Evolutionary conservation across 2,888 invertebrate genomes (phyloP), one percentile per base, ranked within the genome.

Genomic region (Criorhina ranunculi): DNA sequence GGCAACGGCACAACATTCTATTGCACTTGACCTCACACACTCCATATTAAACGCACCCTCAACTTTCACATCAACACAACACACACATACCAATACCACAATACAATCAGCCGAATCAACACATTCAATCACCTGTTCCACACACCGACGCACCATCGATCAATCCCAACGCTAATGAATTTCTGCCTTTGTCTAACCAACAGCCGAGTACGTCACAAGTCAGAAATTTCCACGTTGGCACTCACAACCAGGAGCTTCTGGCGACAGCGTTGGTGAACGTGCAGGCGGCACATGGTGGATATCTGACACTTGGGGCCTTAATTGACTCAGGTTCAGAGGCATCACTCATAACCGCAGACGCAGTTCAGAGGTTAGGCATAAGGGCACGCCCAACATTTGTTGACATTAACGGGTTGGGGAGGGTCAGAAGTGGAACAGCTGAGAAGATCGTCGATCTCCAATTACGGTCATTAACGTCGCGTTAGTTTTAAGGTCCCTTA

Each of bases 401-500:
- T 7, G 29, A 29, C 9, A 11, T 24, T 24, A 12, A 7, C 24
- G 29, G 44, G 44, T 12, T 17, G 17, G 17, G 24, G 31, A 51
- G 24, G n/a, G 51, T 24, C 29, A 51, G 3, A 24, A 51, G 9
- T 49, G 29, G 19, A 33, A 33, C 33, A 2, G 6, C 33, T 6
- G 5, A 2, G 6, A 33, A 33, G 33, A 9, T 33, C 7, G 33
- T 33, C 6, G 33, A 33, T 9, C 33, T 33, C 6, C 7, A 33
- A 33, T 4, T 33, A 6, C 6, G 33, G 0, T 62, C 46, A 11
- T 15, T 44, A 8, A 17, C 15, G 29, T 62, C 60, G 8, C 60
- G 5, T 12, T 40, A 2, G 40, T 60, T 6, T 60, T 40, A 4
- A 60, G 19, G 6, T 11, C 60, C 60, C 29, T 62, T 35, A 19